These are phyloP conservation scores for Malacoctenus gilli DNA, from an alignment of 2,797 vertebrate species.

Conservation along the genomic window DNA sequence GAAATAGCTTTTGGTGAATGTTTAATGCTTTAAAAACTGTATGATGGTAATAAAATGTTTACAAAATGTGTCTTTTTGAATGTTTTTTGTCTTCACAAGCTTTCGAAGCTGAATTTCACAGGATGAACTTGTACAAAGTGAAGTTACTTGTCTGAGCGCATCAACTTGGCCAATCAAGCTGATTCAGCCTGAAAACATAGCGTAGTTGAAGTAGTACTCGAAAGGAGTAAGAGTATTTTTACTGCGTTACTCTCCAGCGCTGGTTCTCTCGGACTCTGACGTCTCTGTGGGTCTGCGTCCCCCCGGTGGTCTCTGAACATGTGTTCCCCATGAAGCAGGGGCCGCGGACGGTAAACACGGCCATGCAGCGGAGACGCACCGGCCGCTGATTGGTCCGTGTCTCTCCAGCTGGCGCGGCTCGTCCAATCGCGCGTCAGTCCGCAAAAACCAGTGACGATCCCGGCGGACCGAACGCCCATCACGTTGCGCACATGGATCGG, in stretches of 20 bases:
- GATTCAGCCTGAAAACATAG: too few relatives aligned
- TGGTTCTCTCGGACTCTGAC: too few relatives aligned
- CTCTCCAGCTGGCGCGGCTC: neutral
- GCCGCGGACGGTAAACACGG: neutral
- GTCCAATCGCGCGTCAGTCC: slow-evolving; percentile 67
- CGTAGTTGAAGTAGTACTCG: too few relatives aligned
- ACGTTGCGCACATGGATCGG: slow-evolving; percentile 78
- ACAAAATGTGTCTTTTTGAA: neutral
- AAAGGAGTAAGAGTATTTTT: neutral
- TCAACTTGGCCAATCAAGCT: too few relatives aligned
- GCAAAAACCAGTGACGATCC: slow-evolving; percentile 54
- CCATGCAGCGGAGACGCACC: slow-evolving; percentile 56
- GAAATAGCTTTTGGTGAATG: neutral
- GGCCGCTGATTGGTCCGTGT: slow-evolving; percentile 59
- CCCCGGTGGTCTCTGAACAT: too few relatives aligned
- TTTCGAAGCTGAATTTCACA: too few relatives aligned
- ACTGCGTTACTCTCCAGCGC: neutral
- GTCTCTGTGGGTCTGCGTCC: neutral
- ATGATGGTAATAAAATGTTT: slow-evolving; percentile 10
- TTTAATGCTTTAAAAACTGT: neutral
- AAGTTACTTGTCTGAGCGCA: too few relatives aligned
- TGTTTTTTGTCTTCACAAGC: too few relatives aligned
- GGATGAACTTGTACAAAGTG: too few relatives aligned
- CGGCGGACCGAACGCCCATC: slow-evolving; percentile 55
- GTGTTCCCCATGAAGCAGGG: slow-evolving; percentile 27